These are phyloP conservation scores for Pristiophorus japonicus DNA, from an alignment of 2,113 vertebrate genomes.

Conservation along the genomic window DNA sequence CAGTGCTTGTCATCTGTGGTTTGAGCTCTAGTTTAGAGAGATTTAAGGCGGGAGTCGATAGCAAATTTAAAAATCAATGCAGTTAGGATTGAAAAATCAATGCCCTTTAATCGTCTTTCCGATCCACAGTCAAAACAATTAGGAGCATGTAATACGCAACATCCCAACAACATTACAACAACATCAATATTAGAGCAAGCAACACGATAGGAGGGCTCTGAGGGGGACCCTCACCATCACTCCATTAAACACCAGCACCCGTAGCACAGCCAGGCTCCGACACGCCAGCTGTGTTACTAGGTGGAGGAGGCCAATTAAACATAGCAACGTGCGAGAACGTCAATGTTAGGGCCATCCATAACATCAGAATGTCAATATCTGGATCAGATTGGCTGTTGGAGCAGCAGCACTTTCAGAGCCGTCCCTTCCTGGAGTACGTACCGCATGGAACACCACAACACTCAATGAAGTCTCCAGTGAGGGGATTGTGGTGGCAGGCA, in stretches of 20 bases:
- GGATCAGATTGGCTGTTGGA: too few species aligned
- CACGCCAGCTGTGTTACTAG: background rate
- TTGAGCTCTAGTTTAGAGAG: slow-evolving; percentile 72
- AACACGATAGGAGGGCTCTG: background rate
- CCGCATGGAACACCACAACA: too few species aligned
- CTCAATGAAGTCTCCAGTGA: too few species aligned
- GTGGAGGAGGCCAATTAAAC: background rate
- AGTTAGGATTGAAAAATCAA: slow-evolving; percentile 91
- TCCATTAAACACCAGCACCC: background rate
- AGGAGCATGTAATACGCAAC: slow-evolving; percentile 87
- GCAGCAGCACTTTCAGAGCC: too few species aligned
- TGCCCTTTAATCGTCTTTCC: slow-evolving; percentile 92
- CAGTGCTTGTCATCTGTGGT: slow-evolving; percentile 62
- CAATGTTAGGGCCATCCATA: too few species aligned
- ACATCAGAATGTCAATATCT: too few species aligned
- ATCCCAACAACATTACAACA: slow-evolving; percentile 53
- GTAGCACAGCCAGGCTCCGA: background rate
- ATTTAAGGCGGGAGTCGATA: slow-evolving; percentile 90
- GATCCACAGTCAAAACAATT: slow-evolving; percentile 95
- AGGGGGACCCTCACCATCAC: background rate
- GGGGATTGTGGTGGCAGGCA: too few species aligned
- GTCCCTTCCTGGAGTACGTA: too few species aligned
- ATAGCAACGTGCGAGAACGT: too few species aligned
- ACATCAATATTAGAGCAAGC: slow-evolving; percentile 5
- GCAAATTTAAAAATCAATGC: slow-evolving; percentile 97